phyloP scores from a whole-genome alignment of 2,797 vertebrate species.

The Tenualosa ilisha region DNA sequence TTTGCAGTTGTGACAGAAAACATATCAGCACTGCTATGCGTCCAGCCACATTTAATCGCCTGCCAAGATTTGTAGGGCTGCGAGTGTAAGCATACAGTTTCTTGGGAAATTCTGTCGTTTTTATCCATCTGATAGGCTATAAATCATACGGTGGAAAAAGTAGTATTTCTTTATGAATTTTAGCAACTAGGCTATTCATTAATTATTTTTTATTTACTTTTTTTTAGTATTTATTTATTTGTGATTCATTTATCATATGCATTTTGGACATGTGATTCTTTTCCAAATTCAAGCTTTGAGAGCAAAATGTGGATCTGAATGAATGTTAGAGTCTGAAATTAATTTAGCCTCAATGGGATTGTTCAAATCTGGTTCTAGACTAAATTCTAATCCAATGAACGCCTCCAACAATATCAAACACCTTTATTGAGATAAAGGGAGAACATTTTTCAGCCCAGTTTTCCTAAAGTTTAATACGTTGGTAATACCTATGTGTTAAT shows the following conservation, averaged over 20 bases:
- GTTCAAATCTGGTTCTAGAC: neutral
- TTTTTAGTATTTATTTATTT: neutral
- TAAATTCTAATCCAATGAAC: neutral
- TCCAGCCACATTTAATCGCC: constrained; percentile 75
- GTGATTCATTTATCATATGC: neutral
- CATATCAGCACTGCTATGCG: constrained; percentile 76
- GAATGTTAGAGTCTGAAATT: neutral
- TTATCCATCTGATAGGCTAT: neutral
- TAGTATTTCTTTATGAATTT: neutral
- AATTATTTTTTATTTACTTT: neutral
- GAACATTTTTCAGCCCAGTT: too few relatives aligned
- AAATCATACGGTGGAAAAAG: neutral
- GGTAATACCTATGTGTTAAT: neutral
- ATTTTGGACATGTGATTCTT: neutral
- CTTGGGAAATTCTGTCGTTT: constrained; percentile 14
- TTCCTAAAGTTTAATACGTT: too few relatives aligned
- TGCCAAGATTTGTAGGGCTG: constrained; percentile 71
- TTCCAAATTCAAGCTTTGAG: neutral
- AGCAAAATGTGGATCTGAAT: neutral
- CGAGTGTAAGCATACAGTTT: constrained; percentile 33
- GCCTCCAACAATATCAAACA: too few relatives aligned
- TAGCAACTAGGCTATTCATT: neutral
- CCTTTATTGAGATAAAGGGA: too few relatives aligned
- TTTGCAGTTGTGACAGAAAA: constrained; percentile 74
- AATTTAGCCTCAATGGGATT: neutral